Conservation (phyloP, 2,113 vertebrate genomes). For the Pluvialis apricaria region DNA sequence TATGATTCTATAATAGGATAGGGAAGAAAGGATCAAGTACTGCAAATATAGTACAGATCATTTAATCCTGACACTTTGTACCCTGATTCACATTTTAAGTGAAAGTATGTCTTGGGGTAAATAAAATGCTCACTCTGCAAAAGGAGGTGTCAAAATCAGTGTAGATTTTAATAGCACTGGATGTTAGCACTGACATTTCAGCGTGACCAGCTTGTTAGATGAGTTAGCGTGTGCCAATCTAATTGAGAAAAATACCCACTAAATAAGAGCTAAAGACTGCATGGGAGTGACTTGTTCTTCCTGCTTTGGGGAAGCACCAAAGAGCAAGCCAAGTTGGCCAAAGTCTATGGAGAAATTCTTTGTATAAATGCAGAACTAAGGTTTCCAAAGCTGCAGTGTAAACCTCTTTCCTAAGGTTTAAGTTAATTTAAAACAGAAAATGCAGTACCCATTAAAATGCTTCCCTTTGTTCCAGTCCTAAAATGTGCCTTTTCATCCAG, state of each 20-base stretch:
- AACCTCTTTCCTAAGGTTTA: not conserved
- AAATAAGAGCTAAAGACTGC: not conserved
- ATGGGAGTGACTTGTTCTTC: not conserved
- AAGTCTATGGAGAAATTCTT: not conserved
- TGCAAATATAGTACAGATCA: not conserved
- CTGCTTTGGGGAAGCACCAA: not conserved
- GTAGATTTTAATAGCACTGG: conserved; percentile 3
- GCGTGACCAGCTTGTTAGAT: not conserved
- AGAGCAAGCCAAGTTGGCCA: not conserved
- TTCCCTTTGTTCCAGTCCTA: not conserved
- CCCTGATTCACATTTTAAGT: not conserved
- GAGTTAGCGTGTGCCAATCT: not conserved
- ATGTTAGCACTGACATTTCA: not conserved
- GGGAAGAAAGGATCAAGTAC: not conserved
- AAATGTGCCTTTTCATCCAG: not conserved
- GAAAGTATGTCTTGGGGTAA: not conserved
- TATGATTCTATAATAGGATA: not conserved
- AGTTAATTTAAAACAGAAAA: not conserved
- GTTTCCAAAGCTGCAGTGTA: not conserved
- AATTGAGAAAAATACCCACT: not conserved
- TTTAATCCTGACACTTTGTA: not conserved
- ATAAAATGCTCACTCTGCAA: conserved; percentile 26
- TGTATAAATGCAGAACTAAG: not conserved
- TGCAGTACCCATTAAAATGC: not conserved
- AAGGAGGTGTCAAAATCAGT: not conserved